Base-by-base conservation (phyloP, 1,140 invertebrate species). In the Drosophila gunungcola region DNA sequence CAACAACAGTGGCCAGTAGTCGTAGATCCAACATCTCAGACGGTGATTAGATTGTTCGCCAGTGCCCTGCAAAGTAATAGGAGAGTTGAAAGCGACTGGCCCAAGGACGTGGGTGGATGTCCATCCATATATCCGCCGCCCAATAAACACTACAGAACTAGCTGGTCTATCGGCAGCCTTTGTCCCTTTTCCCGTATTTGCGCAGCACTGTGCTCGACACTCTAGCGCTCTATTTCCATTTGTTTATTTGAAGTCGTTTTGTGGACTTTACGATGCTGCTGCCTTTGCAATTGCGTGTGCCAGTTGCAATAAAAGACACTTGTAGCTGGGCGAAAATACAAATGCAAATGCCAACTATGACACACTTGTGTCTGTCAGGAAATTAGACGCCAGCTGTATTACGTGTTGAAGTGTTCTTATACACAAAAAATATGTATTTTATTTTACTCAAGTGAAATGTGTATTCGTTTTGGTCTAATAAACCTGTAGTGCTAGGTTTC, bases 181-280 rank as follows among this genome's bases (percentile, higher is more conserved):
- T 69, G 51, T 56, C 62, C 56, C 29, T 10, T 64, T 25, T 27
- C 48, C 46, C 36, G 25, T 38, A 57, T 60, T 55, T 54, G 48
- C 41, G 46, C 51, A 65, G 62, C 67, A 38, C 46, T 38, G 42
- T 48, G 56, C 46, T 39, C 29, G 21, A 49, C 69, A 32, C 67
- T 56, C 29, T 48, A 41, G 12, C 63, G 65, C 67, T 70, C 67
- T 25, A 34, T 55, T 70, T 69, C 34, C 42, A 36, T 34, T 43
- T 69, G 55, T 74, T 64, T 79, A 52, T 46, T 53, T 53, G 55
- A 45, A 65, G 55, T 52, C 57, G 49, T 49, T 67, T 34, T 75
- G 46, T 60, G 70, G 45, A 79, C 69, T 62, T 77, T 61, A 69
- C 56, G 74, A 69, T 52, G 55, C 39, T 68, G 49, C 49, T 60